These are phyloP conservation scores for Dasypus novemcinctus DNA, from an alignment of 2,113 vertebrate genomes.

Conservation along the genomic window DNA sequence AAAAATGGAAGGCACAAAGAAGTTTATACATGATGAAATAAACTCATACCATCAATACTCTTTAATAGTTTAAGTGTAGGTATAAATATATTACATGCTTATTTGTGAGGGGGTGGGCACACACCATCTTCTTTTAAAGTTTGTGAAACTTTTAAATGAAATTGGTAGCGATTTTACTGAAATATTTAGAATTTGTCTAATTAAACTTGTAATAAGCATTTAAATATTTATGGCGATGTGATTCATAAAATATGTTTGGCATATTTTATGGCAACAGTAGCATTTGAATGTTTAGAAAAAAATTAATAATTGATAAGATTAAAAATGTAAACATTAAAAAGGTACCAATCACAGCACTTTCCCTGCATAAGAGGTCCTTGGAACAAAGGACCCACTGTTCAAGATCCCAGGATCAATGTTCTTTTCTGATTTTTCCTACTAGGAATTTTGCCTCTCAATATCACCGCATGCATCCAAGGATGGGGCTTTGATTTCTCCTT, in stretches of 20 bases:
- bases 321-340: conserved; percentile 11
- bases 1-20: not conserved
- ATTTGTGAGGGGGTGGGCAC: not conserved
- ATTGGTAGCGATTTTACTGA: not conserved
- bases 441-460: not conserved
- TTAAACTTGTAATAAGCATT: not conserved
- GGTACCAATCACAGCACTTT: not conserved
- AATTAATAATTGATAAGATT: not conserved
- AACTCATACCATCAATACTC: not conserved
- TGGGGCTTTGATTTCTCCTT: not conserved
- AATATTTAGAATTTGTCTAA: not conserved
- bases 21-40: not conserved
- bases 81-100: not conserved
- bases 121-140: not conserved
- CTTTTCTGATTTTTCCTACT: not conserved
- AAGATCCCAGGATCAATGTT: not conserved
- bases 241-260: not conserved
- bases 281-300: not conserved
- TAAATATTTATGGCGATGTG: conserved; percentile 21
- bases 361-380: not conserved
- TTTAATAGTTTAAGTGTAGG: not conserved
- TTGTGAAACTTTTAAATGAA: not conserved
- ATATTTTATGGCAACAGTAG: not conserved
- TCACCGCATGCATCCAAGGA: not conserved
- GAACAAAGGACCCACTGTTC: too few species aligned